Percentiles rank a stretch among this genome's conserved stretches.
Evolutionary conservation across 2,888 invertebrate genomes (phyloP).

Genomic region (Craniophora ligustri): DNA sequence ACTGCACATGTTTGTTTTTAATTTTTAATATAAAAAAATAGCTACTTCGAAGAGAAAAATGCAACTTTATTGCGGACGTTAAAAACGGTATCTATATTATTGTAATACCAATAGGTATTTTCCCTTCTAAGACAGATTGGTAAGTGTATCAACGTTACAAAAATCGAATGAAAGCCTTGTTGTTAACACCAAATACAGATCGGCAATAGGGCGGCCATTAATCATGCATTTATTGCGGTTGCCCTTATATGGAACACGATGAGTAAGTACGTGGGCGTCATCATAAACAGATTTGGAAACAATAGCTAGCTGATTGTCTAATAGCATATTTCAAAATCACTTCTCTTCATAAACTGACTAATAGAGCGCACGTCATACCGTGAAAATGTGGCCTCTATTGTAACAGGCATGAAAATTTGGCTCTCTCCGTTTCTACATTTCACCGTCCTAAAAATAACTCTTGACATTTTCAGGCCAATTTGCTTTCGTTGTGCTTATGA

Average conservation of each 20-base stretch:
- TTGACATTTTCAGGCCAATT: slow-evolving; percentile 41
- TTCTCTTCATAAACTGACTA: slow-evolving; percentile 47
- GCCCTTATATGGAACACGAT: slow-evolving; percentile 61
- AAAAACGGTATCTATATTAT: background rate
- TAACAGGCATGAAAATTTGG: slow-evolving; percentile 30
- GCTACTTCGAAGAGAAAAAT: slow-evolving; percentile 1
- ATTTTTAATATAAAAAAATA: slow-evolving; percentile 3
- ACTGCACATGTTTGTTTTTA: background rate
- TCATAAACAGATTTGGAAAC: slow-evolving; percentile 68
- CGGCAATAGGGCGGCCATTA: slow-evolving; percentile 57
- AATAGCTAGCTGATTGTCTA: slow-evolving; percentile 66
- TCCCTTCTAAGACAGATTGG: background rate
- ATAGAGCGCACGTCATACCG: slow-evolving; percentile 21
- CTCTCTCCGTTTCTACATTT: slow-evolving; percentile 37
- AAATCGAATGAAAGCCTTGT: slow-evolving; percentile 5
- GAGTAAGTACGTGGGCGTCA: slow-evolving; percentile 69
- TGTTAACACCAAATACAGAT: slow-evolving; percentile 41
- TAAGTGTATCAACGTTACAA: slow-evolving; percentile 3
- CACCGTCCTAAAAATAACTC: slow-evolving; percentile 38
- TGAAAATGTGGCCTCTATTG: slow-evolving; percentile 29
- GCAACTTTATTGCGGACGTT: background rate
- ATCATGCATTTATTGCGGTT: slow-evolving; percentile 69
- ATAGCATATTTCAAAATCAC: slow-evolving; percentile 58
- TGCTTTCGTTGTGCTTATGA: slow-evolving; percentile 34
- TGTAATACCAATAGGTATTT: too few relatives aligned